Conservation (phyloP, 2,888 invertebrate genomes). For the Priocnemis perturbator region DNA sequence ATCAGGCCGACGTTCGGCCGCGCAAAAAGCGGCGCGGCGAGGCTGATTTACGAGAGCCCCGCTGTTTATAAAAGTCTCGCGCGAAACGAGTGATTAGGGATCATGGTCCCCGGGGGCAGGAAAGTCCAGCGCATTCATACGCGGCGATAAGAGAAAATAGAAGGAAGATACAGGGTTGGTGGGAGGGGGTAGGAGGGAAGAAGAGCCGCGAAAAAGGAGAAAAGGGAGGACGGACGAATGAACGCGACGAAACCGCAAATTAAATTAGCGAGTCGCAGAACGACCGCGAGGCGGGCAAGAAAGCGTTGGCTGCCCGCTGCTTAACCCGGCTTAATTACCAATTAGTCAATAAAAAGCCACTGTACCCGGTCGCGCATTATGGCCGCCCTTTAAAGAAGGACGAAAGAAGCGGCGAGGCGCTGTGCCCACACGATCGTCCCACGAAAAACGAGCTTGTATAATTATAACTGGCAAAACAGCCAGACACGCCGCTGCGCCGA, state of each 20-base stretch:
- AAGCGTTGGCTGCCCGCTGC: constrained; percentile 71
- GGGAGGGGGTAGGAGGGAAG: not conserved
- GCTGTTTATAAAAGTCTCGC: too few species aligned
- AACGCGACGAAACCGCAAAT: constrained; percentile 73
- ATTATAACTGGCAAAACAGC: constrained; percentile 71
- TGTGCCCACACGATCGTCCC: constrained; percentile 59
- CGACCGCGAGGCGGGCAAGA: constrained; percentile 66
- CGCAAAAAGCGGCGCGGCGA: too few species aligned
- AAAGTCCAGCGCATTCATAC: not conserved
- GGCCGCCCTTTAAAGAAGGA: constrained; percentile 36
- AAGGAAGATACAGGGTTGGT: not conserved
- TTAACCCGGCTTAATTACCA: constrained; percentile 73
- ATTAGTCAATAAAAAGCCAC: constrained; percentile 71
- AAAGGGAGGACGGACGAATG: constrained; percentile 41
- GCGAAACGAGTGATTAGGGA: not conserved
- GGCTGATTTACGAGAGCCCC: too few species aligned
- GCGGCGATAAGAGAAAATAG: not conserved
- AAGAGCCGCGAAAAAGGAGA: not conserved
- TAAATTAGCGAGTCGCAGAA: constrained; percentile 71
- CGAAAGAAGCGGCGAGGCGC: constrained; percentile 41
- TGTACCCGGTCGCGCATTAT: constrained; percentile 63
- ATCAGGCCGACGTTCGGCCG: too few species aligned
- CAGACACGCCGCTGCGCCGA: constrained; percentile 51
- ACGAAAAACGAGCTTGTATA: constrained; percentile 69
- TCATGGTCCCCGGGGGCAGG: not conserved